These are phyloP conservation scores for Polyodon spathula DNA, from an alignment of 2,113 vertebrate species.

Conservation along the genomic window DNA sequence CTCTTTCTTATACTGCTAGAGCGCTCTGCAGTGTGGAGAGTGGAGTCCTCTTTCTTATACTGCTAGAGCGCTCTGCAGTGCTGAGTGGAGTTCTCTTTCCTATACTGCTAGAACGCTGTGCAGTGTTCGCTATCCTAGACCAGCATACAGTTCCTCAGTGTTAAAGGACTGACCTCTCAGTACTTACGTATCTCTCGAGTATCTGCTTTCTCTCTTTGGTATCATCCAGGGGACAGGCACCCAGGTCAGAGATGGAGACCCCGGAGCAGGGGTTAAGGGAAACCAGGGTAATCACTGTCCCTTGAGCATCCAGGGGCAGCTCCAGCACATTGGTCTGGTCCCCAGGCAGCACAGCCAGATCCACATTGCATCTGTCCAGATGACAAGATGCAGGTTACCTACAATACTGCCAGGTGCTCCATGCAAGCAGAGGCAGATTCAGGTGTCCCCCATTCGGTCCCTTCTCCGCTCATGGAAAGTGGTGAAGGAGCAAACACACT, in stretches of 20 bases:
- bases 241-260: slow-evolving; percentile 76
- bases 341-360: slow-evolving; percentile 56
- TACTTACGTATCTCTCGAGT: slow-evolving; percentile 70
- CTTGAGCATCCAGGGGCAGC: slow-evolving; percentile 61
- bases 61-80: no score
- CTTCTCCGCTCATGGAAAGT: no score
- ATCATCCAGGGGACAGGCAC: slow-evolving; percentile 65
- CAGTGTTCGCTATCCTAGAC: no score
- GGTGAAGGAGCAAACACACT: slow-evolving; percentile 45
- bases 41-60: no score
- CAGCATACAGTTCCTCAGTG: no score
- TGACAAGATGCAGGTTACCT: slow-evolving; percentile 14
- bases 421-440: neutral
- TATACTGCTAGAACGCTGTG: no score
- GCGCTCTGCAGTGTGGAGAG: no score
- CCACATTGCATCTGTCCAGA: slow-evolving; percentile 70
- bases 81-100: no score
- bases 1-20: no score
- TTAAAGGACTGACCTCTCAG: accelerated
- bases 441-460: no score
- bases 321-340: slow-evolving; percentile 63
- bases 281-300: slow-evolving; percentile 69
- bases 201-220: slow-evolving; percentile 54
- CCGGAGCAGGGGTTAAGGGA: slow-evolving; percentile 66
- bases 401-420: no score